phyloP scores from a whole-genome alignment of 2,888 invertebrate species.

The Chymomyza fuscimana region DNA sequence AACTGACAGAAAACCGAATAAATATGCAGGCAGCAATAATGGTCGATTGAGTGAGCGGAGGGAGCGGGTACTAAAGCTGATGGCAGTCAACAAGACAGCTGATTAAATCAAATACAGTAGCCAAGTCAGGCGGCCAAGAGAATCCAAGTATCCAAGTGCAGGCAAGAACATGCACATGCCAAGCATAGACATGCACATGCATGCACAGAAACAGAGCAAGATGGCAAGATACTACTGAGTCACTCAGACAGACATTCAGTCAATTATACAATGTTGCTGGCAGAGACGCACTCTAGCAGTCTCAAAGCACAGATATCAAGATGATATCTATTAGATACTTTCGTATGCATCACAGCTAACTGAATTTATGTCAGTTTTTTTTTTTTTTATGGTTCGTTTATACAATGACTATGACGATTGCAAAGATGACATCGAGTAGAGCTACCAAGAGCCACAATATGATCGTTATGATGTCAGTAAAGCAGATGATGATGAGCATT shows the following conservation, averaged over 20 bases:
- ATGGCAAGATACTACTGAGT: background rate
- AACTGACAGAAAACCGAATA: background rate
- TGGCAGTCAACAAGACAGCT: background rate
- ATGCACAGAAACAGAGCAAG: background rate
- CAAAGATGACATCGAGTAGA: background rate
- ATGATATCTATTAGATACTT: constrained; percentile 69
- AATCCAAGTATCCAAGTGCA: background rate
- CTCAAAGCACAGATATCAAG: constrained; percentile 44
- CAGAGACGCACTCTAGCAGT: background rate
- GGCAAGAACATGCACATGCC: background rate
- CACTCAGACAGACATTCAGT: constrained; percentile 30
- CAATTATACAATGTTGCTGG: constrained; percentile 56
- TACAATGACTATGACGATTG: constrained; percentile 17
- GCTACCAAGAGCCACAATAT: background rate
- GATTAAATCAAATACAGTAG: constrained; percentile 9
- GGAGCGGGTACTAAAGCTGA: background rate
- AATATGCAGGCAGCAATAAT: constrained; percentile 3
- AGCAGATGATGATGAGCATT: constrained; percentile 37
- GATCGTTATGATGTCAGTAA: constrained; percentile 18
- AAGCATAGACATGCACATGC: background rate
- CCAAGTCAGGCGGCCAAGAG: background rate
- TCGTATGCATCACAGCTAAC: constrained; percentile 67
- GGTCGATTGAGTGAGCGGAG: background rate
- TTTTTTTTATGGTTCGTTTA: constrained; percentile 45
- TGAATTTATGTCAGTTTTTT: constrained; percentile 65